These are phyloP conservation scores for Prorops nasuta DNA, from an alignment of 1,140 invertebrate species.

Conservation along the genomic window DNA sequence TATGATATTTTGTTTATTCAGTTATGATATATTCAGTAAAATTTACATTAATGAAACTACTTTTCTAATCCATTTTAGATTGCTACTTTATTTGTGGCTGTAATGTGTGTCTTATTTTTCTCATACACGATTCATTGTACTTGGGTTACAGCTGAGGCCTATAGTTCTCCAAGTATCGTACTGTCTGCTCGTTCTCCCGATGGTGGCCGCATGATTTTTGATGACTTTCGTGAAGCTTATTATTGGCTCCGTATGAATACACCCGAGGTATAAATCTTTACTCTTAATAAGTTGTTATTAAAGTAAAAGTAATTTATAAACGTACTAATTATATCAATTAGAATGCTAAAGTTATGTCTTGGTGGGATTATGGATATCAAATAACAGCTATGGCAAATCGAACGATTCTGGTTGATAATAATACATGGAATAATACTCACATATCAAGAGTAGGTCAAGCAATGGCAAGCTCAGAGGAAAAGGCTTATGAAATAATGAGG, in stretches of 20 bases:
- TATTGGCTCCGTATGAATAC: constrained; percentile 98
- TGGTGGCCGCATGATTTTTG: constrained; percentile 93
- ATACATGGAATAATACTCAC: constrained; percentile 99
- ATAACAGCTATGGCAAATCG: constrained; percentile 99
- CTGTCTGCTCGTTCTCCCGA: constrained; percentile 92
- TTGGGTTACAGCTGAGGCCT: constrained; percentile 99
- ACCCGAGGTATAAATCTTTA: constrained; percentile 64
- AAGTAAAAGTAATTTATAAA: no score
- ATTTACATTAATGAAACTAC: not conserved
- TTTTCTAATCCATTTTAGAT: constrained; percentile 65
- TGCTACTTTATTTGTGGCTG: constrained; percentile 78
- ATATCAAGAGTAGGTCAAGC: constrained; percentile 96
- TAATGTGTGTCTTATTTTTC: constrained; percentile 83
- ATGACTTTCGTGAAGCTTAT: constrained; percentile 97
- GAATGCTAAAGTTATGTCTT: constrained; percentile 97
- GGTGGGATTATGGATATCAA: constrained; percentile 99
- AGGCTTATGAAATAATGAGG: constrained; percentile 96
- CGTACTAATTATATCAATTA: constrained; percentile 53
- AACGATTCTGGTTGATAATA: constrained; percentile 98
- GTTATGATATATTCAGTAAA: not conserved
- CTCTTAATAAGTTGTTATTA: no score
- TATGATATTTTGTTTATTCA: constrained; percentile 46
- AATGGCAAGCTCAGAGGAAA: constrained; percentile 95
- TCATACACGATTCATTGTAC: constrained; percentile 96
- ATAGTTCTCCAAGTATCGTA: constrained; percentile 96